These are phyloP conservation scores for Noctua janthe DNA, from an alignment of 2,888 invertebrate species.

Conservation along the genomic window DNA sequence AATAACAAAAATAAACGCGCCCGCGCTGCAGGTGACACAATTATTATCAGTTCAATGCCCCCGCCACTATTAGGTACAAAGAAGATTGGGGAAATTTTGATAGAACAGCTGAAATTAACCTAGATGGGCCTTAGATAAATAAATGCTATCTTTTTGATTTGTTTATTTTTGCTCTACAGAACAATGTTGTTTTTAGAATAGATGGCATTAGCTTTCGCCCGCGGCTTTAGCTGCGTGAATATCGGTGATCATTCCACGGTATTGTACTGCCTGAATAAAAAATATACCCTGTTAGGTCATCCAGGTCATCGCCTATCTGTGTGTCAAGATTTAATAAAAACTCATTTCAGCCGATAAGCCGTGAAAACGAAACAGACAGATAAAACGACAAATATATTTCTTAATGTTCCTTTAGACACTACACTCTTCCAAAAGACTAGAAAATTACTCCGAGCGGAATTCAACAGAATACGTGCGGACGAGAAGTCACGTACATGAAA, in stretches of 20 bases:
- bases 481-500: constrained; percentile 2
- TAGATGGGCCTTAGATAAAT: constrained; percentile 29
- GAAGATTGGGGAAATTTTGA: constrained; percentile 29
- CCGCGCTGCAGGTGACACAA: constrained; percentile 45
- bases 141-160: constrained; percentile 14
- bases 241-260: neutral
- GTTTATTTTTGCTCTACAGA: neutral
- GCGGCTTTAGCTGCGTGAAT: neutral
- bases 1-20: constrained; percentile 31
- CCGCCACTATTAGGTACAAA: constrained; percentile 41
- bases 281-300: neutral
- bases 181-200: neutral
- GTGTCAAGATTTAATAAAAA: neutral
- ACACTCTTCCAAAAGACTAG: neutral
- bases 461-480: neutral
- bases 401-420: neutral
- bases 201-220: neutral
- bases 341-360: neutral
- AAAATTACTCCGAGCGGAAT: neutral
- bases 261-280: neutral
- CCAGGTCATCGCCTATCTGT: no score
- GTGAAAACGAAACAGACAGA: neutral
- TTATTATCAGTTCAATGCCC: constrained; percentile 57
- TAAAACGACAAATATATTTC: neutral
- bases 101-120: constrained; percentile 34